Evolutionary conservation across 2,113 vertebrate genomes (phyloP).

Genomic region (Hyaena hyaena): DNA sequence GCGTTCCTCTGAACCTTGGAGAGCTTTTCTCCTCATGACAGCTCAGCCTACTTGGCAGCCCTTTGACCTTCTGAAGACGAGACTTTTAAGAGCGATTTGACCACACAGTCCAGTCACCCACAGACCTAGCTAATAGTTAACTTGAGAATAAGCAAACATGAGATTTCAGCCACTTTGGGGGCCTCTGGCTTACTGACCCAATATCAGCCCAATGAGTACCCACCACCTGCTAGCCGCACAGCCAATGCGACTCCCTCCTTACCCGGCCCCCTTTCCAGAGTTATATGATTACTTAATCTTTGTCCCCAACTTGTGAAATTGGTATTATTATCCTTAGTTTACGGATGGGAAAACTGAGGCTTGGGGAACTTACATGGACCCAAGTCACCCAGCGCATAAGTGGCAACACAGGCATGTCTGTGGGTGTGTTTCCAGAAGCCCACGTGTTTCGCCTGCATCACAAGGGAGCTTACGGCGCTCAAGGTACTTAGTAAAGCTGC

Average conservation of each 20-base stretch:
- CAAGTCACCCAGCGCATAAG: background rate
- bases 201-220: background rate
- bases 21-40: accelerated
- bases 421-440: background rate
- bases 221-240: background rate
- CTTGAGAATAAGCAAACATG: background rate
- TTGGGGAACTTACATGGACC: background rate
- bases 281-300: background rate
- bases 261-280: background rate
- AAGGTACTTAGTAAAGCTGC: background rate
- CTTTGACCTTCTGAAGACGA: background rate
- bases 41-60: background rate
- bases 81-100: background rate
- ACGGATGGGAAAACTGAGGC: background rate
- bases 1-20: background rate
- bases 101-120: background rate
- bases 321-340: background rate
- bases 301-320: background rate
- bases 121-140: background rate
- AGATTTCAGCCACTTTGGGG: background rate
- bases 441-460: background rate
- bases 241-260: background rate
- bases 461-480: background rate
- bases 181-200: background rate
- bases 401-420: background rate